Percentiles rank a stretch among this genome's conserved stretches.
phyloP scores from a whole-genome alignment of 2,888 invertebrate genomes.

The Schizaphis graminum region DNA sequence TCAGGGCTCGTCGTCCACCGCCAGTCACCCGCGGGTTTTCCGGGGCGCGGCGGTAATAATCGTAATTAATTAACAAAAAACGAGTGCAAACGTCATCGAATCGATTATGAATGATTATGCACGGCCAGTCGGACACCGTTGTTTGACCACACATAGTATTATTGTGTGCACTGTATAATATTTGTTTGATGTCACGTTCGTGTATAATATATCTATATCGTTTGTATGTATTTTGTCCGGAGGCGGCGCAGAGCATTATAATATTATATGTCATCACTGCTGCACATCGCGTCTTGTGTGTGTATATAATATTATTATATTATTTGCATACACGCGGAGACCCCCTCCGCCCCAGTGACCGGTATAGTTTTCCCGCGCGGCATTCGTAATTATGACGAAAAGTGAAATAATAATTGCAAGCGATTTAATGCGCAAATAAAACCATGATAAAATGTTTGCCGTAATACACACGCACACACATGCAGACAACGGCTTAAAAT shows the following conservation, averaged over 20 bases:
- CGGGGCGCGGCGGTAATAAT: conserved; percentile 1
- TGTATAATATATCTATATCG: not conserved
- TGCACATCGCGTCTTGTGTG: not conserved
- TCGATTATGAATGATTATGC: conserved; percentile 43
- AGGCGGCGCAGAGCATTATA: not conserved
- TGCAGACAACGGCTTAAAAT: no score
- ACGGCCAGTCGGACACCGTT: conserved; percentile 1
- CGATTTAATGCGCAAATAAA: conserved; percentile 28
- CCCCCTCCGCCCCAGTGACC: not conserved
- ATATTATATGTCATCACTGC: not conserved
- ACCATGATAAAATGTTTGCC: not conserved
- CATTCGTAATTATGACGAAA: not conserved
- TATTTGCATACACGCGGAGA: not conserved
- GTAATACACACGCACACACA: not conserved
- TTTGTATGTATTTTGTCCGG: not conserved
- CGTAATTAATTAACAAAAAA: conserved; percentile 49
- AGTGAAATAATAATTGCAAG: not conserved
- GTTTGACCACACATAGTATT: conserved; percentile 13
- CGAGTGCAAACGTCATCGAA: conserved; percentile 46
- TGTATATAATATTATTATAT: not conserved
- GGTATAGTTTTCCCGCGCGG: not conserved
- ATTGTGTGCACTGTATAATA: not conserved
- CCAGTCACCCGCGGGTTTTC: not conserved
- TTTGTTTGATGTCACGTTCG: conserved; percentile 21
- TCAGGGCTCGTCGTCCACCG: not conserved